Percentiles rank a stretch among this genome's conserved stretches.
Evolutionary conservation across 1,140 invertebrate species (phyloP).

Genomic region (Tetragonula clypearis): DNA sequence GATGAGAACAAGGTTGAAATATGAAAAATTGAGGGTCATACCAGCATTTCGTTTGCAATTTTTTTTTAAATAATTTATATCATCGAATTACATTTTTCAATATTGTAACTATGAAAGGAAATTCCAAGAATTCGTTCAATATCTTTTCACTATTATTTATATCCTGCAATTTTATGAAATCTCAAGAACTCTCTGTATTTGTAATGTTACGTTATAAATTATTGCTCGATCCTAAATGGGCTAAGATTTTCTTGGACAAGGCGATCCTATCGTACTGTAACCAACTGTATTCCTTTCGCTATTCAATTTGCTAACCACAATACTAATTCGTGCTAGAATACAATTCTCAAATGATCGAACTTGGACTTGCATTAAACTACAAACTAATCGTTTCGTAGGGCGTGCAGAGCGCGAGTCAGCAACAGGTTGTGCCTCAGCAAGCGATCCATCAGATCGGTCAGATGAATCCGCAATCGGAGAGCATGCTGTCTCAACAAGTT

Average conservation of each 20-base stretch:
- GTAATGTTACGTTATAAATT: too few relatives aligned
- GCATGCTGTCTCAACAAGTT: constrained; percentile 14
- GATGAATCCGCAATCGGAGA: constrained; percentile 32
- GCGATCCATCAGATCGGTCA: constrained; percentile 18
- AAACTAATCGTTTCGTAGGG: neutral
- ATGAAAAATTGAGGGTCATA: neutral
- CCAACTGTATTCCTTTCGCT: neutral
- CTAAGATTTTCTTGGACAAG: neutral
- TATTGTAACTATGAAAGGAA: too few relatives aligned
- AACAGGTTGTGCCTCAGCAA: constrained; percentile 39
- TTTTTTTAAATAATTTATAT: too few relatives aligned
- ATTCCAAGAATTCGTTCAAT: too few relatives aligned
- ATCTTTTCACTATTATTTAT: too few relatives aligned
- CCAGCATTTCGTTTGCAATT: too few relatives aligned
- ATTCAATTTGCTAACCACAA: neutral
- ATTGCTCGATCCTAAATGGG: too few relatives aligned
- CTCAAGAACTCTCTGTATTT: too few relatives aligned
- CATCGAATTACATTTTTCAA: too few relatives aligned
- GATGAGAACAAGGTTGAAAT: neutral
- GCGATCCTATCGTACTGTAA: neutral
- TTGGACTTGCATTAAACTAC: neutral
- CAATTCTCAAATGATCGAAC: neutral
- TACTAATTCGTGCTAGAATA: neutral
- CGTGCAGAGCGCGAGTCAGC: constrained; percentile 15
- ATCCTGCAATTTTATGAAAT: too few relatives aligned